Conservation (phyloP, 2,113 vertebrate species). For the Osmerus eperlanus region DNA sequence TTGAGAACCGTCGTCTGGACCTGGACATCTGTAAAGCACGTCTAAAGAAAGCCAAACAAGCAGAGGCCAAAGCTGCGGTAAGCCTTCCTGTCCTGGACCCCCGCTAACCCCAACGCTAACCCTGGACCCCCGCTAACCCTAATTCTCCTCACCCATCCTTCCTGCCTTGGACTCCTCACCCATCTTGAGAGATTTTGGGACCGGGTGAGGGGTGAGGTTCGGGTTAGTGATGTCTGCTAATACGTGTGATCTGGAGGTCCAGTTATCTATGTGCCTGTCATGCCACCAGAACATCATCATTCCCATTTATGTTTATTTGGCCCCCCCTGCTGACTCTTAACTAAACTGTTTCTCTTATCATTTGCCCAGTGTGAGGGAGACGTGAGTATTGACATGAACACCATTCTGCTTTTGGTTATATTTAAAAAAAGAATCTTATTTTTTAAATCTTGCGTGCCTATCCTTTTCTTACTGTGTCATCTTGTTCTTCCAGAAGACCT, state of each 20-base stretch:
- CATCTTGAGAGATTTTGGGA: too few relatives aligned
- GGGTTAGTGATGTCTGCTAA: too few relatives aligned
- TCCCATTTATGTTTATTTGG: too few relatives aligned
- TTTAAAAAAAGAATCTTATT: too few relatives aligned
- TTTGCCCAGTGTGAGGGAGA: constrained; percentile 90
- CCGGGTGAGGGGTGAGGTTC: too few relatives aligned
- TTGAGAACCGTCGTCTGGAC: constrained; percentile 92
- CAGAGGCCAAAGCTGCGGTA: constrained; percentile 93
- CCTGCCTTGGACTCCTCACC: too few relatives aligned
- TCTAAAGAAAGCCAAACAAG: constrained; percentile 91
- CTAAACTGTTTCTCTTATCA: constrained; percentile 69
- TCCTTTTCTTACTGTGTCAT: neutral
- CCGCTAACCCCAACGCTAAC: too few relatives aligned
- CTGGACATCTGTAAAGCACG: constrained; percentile 93
- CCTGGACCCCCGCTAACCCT: neutral
- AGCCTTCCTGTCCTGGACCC: constrained; percentile 32
- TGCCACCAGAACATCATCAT: too few relatives aligned
- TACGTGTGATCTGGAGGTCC: too few relatives aligned
- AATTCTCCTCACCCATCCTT: too few relatives aligned
- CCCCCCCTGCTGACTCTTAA: constrained; percentile 8
- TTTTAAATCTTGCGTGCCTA: neutral
- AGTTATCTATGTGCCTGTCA: too few relatives aligned
- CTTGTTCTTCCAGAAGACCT: too few relatives aligned
- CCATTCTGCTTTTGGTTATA: constrained; percentile 60
- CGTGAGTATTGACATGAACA: constrained; percentile 80